Percentiles rank a stretch among this genome's conserved stretches.
Evolutionary conservation across 2,888 invertebrate genomes (phyloP).

Genomic region (Sepiola atlantica): DNA sequence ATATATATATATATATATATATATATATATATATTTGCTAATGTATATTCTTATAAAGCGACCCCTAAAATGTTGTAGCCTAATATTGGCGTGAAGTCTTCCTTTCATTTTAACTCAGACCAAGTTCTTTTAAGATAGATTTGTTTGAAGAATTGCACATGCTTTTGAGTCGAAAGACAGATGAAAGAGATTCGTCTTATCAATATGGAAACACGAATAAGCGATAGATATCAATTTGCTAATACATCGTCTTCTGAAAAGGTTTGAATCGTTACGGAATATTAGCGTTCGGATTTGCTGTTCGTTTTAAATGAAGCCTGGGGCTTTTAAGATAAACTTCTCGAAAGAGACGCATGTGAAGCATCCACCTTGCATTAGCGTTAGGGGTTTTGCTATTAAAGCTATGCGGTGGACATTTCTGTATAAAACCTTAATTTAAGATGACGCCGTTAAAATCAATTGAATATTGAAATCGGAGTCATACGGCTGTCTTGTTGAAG

Average conservation of each 20-base stretch:
- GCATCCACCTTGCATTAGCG: no score
- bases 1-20: no score
- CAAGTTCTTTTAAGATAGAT: no score
- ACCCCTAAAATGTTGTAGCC: no score
- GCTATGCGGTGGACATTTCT: neutral
- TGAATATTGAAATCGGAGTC: neutral
- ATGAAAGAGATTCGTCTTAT: no score
- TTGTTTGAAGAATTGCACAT: no score
- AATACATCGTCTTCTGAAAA: neutral
- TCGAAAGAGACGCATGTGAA: neutral
- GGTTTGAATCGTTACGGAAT: neutral
- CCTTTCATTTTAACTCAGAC: no score
- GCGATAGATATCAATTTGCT: neutral
- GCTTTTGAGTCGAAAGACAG: no score
- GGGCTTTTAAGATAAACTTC: neutral
- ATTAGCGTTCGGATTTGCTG: neutral
- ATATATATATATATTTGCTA: no score
- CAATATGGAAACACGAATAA: no score
- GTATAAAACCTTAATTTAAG: neutral
- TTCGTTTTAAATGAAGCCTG: neutral
- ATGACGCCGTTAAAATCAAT: neutral
- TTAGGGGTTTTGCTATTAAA: neutral
- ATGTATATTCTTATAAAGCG: no score
- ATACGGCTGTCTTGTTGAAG: neutral
- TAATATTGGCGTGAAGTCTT: no score